Evolutionary conservation across 2,888 invertebrate genomes (phyloP), one percentile per base, ranked within the genome.

Genomic region (Nebria brevicollis): DNA sequence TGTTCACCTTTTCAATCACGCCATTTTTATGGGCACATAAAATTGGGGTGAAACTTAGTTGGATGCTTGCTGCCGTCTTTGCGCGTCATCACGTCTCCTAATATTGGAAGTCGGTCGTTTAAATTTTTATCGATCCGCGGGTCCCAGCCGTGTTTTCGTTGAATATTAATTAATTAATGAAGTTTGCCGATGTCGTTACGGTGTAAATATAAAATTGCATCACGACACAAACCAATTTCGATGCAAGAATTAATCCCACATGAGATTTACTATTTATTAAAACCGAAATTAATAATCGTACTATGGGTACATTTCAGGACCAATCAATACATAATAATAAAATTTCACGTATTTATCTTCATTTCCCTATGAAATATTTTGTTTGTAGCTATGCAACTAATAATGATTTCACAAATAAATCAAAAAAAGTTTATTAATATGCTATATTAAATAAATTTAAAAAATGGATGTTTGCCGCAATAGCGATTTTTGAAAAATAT

Each of bases 141-240:
- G 42, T 11, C 15, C 34, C 72, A 11, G 20, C 11, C 20, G 41
- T 73, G 41, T 73, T 41, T 54, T 73, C 41, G 73, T 73, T 73
- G 73, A 73, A 73, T 73, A 73, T 73, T 73, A 73, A 73, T 73
- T 73, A 73, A 73, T 73, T 73, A 73, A 73, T 73, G 42, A 73
- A 73, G 73, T 73, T 73, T 73, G 42, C 73, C 73, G 42, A 73
- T 73, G 73, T 73, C 43, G 73, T 73, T 73, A 73, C 73, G 41
- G 73, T 34, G 1, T 73, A 73, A 73, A 73, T 73, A 73, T 73
- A 73, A 73, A 73, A 73, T 42, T 11, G 73, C 73, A 43, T 41
- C 73, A 73, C 41, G 11, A 73, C 20, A 73, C 41, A 73, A 73
- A 0, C 73, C 26, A 25, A 73, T 73, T 73, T 20, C 43, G 43